Percentiles rank a stretch among this genome's conserved stretches.
Evolutionary conservation across 1,140 invertebrate genomes (phyloP).

Genomic region (Batillaria attramentaria): DNA sequence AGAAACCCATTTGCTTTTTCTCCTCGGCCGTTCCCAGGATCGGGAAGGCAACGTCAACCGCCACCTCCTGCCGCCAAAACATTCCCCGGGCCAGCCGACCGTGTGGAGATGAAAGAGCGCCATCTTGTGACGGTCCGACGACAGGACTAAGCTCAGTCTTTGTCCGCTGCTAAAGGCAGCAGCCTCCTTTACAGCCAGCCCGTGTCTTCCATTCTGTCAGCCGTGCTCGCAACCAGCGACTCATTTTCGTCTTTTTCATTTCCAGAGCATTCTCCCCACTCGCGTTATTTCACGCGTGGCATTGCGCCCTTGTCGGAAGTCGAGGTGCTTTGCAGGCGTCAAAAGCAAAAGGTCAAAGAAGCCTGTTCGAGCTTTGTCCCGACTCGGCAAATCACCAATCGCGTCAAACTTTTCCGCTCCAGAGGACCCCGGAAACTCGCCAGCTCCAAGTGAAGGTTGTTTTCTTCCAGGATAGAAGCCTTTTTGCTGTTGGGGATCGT

Average conservation of each 20-base stretch:
- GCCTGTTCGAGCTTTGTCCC: constrained; percentile 2
- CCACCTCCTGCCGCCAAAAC: neutral
- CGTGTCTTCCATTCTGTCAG: neutral
- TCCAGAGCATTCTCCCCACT: neutral
- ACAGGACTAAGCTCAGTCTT: neutral
- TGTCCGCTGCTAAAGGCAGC: neutral
- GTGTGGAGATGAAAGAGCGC: neutral
- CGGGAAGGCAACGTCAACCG: neutral
- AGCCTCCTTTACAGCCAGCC: too few species aligned
- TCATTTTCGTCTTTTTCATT: neutral
- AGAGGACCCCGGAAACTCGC: neutral
- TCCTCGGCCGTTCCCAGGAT: neutral
- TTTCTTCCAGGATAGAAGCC: too few species aligned
- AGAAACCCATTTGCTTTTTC: neutral
- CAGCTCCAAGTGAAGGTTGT: too few species aligned
- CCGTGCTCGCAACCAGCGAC: neutral
- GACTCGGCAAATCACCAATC: neutral
- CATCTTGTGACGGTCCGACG: neutral
- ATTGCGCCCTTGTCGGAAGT: constrained; percentile 7
- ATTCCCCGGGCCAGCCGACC: neutral
- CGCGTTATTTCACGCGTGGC: constrained; percentile 6
- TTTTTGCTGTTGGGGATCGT: too few species aligned
- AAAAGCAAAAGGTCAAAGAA: neutral
- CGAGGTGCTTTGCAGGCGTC: neutral
- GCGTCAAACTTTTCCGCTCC: constrained; percentile 3